These are phyloP conservation scores for Symphodus melops DNA, from an alignment of 2,113 vertebrate species.

Conservation along the genomic window DNA sequence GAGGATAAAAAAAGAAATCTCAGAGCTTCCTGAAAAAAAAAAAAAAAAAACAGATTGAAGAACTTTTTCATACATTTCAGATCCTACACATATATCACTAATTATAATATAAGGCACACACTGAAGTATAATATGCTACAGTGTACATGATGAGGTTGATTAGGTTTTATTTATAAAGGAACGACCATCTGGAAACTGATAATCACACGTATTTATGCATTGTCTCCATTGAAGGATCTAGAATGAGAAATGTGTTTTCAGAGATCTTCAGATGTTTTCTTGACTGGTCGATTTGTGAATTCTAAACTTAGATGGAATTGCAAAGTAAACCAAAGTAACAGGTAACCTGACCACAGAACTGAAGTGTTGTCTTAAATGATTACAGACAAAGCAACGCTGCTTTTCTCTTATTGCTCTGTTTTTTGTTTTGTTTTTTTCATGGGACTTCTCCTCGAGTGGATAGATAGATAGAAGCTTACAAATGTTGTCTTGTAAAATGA, in stretches of 20 bases:
- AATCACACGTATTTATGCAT: neutral
- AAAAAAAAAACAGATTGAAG: neutral
- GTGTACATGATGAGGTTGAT: neutral
- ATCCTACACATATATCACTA: neutral
- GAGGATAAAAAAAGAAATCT: neutral
- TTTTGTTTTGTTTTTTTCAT: too few species aligned
- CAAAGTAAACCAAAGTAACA: too few species aligned
- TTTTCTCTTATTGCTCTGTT: too few species aligned
- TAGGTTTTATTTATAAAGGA: too few species aligned
- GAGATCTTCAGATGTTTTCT: neutral
- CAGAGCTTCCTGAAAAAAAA: neutral
- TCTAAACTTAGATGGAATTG: neutral
- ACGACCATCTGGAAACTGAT: neutral
- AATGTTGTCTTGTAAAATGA: slow-evolving; percentile 6
- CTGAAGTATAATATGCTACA: neutral
- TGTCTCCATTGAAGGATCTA: neutral
- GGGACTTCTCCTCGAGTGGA: neutral
- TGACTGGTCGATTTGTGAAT: neutral
- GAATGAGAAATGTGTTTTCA: neutral
- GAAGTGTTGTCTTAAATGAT: neutral
- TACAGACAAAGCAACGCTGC: neutral
- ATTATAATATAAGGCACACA: neutral
- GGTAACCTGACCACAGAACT: too few species aligned
- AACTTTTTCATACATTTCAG: neutral
- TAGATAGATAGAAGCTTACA: neutral